Conservation (phyloP, 2,797 vertebrate genomes). For the Pangasius krempfi region DNA sequence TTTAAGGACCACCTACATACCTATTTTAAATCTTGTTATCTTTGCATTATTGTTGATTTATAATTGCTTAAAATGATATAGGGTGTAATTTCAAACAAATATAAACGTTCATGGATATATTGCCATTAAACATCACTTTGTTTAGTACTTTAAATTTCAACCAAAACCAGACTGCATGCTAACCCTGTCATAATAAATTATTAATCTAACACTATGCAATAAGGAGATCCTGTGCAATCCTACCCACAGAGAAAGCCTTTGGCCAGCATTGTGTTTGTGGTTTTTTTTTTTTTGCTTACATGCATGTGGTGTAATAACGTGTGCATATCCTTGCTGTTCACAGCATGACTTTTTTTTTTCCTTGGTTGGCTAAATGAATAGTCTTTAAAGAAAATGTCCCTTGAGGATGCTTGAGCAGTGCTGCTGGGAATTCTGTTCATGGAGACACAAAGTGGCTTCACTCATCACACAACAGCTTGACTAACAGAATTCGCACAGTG, state of each 20-base stretch:
- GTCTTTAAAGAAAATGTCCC: background rate
- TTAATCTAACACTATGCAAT: conserved; percentile 75
- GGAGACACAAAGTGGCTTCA: background rate
- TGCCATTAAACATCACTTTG: background rate
- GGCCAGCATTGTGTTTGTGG: background rate
- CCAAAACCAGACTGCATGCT: conserved; percentile 66
- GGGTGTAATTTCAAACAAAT: background rate
- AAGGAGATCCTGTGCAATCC: conserved; percentile 63
- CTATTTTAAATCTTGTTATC: background rate
- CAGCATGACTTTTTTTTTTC: background rate
- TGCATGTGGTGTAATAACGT: conserved; percentile 5
- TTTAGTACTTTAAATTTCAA: conserved; percentile 63
- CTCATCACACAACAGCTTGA: background rate
- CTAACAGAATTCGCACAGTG: conserved; percentile 13
- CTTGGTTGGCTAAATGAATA: conserved; percentile 13
- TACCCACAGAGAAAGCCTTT: conserved; percentile 19
- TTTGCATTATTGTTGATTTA: background rate
- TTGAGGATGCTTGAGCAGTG: background rate
- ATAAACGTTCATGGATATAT: conserved; percentile 1
- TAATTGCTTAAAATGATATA: background rate
- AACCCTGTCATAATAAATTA: conserved; percentile 74
- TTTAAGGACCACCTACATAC: background rate
- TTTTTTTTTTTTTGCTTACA: background rate
- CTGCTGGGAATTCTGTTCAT: conserved; percentile 12
- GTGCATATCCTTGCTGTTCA: background rate